Conservation (phyloP, 2,888 invertebrate genomes). For the Hypsopygia costalis region DNA sequence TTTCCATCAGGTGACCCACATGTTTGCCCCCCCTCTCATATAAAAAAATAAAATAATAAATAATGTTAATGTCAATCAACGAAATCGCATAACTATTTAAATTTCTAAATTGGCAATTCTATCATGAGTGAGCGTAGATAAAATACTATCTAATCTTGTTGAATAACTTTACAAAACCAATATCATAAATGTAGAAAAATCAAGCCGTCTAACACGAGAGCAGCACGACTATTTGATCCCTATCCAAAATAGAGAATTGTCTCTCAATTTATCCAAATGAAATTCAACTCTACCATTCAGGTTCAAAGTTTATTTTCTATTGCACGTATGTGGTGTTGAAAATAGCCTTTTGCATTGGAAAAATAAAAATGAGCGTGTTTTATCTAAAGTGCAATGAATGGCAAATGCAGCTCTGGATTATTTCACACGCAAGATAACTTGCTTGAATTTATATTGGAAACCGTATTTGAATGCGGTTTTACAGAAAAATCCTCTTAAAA, state of each 20-base stretch:
- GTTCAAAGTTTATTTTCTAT: not conserved
- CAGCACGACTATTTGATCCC: not conserved
- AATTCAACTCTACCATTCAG: not conserved
- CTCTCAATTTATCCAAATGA: not conserved
- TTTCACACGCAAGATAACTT: conserved; percentile 24
- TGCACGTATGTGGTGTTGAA: conserved; percentile 3
- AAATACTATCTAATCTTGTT: not conserved
- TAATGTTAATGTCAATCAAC: too few relatives aligned
- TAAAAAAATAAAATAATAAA: too few relatives aligned
- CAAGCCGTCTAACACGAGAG: not conserved
- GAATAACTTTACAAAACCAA: not conserved
- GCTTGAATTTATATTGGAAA: conserved; percentile 19
- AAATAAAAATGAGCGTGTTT: conserved; percentile 16
- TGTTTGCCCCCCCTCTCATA: too few relatives aligned
- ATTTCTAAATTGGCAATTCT: too few relatives aligned
- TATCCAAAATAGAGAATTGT: not conserved
- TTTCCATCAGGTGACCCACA: too few relatives aligned
- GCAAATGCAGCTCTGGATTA: conserved; percentile 23
- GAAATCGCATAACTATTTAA: too few relatives aligned
- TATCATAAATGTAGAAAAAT: not conserved
- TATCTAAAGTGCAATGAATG: conserved; percentile 27
- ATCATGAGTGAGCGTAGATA: too few relatives aligned
- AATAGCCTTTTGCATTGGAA: conserved; percentile 7
- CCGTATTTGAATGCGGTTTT: conserved; percentile 13
- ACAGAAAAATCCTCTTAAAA: conserved; percentile 5